Percentiles rank a stretch among this genome's conserved stretches.
These are phyloP conservation scores for Hypsopygia costalis DNA, from an alignment of 2,888 invertebrate genomes.

Conservation along the genomic window DNA sequence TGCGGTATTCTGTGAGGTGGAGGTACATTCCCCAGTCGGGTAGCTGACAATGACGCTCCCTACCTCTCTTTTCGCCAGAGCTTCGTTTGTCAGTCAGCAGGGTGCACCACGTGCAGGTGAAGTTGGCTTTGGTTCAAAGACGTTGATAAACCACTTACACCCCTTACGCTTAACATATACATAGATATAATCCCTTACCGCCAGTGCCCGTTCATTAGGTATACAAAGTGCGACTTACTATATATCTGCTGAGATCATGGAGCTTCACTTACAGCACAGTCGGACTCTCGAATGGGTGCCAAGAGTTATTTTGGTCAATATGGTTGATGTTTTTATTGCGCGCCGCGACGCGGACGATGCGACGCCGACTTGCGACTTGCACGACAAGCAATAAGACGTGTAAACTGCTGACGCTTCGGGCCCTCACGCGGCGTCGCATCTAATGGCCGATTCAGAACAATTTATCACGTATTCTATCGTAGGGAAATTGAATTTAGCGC, in stretches of 20 bases:
- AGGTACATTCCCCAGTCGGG: too few species aligned
- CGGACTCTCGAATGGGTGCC: conserved; percentile 65
- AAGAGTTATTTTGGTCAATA: conserved; percentile 79
- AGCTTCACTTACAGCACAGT: conserved; percentile 63
- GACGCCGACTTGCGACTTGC: conserved; percentile 46
- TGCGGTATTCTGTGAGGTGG: too few species aligned
- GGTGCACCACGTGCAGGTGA: too few species aligned
- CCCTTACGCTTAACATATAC: too few species aligned
- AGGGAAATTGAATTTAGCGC: conserved; percentile 67
- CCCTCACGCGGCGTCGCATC: conserved; percentile 66
- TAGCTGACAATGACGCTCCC: too few species aligned
- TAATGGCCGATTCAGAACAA: conserved; percentile 70
- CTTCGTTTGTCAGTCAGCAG: too few species aligned
- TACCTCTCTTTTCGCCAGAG: too few species aligned
- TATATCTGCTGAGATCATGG: conserved; percentile 39
- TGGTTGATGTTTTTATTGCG: conserved; percentile 79
- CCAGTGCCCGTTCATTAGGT: neutral
- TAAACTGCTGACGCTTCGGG: conserved; percentile 58
- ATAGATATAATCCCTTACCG: neutral
- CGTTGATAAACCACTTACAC: too few species aligned
- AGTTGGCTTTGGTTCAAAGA: too few species aligned
- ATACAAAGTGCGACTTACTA: conserved; percentile 18
- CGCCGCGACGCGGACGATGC: conserved; percentile 52
- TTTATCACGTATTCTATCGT: conserved; percentile 71
- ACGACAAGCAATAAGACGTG: conserved; percentile 71